Evolutionary conservation across 2,888 invertebrate genomes (phyloP).

Genomic region (Dynastes grantii): DNA sequence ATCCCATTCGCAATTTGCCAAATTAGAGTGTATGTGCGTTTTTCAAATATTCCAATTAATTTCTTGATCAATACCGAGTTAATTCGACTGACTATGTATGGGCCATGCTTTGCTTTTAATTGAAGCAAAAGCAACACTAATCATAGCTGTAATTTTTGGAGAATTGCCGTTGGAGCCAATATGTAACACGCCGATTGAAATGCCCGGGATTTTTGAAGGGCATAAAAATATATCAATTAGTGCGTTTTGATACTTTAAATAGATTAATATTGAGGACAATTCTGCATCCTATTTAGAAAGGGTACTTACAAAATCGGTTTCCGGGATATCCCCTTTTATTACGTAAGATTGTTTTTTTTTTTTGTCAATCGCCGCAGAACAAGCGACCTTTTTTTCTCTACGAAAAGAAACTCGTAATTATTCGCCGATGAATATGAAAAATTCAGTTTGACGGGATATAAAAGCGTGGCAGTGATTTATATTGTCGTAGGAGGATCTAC

Average conservation of each 20-base stretch:
- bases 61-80: slow-evolving; percentile 9
- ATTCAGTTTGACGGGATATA: slow-evolving; percentile 2
- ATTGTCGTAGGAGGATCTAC: slow-evolving; percentile 10
- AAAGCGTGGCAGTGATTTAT: slow-evolving; percentile 28
- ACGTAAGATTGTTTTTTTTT: too few species aligned
- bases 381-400: neutral
- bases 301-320: too few species aligned
- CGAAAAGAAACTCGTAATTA: neutral
- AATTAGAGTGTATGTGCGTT: neutral
- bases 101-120: neutral
- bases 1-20: neutral
- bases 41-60: slow-evolving; percentile 12
- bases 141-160: slow-evolving; percentile 1
- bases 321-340: too few species aligned
- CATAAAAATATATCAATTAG: too few species aligned
- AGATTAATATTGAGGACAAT: too few species aligned
- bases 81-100: neutral
- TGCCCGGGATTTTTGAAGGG: neutral
- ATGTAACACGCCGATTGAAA: neutral
- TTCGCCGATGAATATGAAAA: neutral
- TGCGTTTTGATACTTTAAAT: too few species aligned
- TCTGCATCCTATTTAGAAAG: too few species aligned
- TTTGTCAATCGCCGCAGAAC: neutral
- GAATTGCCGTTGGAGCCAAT: neutral
- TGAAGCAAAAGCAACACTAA: slow-evolving; percentile 12